phyloP scores from a whole-genome alignment of 2,113 vertebrate species.

The Pomatostomus ruficeps region DNA sequence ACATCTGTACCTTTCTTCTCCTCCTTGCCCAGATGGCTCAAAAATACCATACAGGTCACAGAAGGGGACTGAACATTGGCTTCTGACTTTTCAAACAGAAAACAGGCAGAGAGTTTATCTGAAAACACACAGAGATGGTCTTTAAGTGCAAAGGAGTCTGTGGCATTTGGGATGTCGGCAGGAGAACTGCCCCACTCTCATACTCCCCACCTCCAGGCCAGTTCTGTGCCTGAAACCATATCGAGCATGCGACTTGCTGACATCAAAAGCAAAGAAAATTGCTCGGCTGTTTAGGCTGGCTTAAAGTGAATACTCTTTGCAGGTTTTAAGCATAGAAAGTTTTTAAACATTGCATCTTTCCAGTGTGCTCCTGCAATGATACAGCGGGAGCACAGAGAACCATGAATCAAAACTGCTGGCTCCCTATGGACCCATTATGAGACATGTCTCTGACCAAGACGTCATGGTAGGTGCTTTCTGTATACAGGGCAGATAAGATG shows the following conservation, averaged over 20 bases:
- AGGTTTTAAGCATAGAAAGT: not conserved
- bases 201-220: not conserved
- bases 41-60: not conserved
- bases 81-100: not conserved
- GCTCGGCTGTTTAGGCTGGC: not conserved
- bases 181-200: not conserved
- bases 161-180: not conserved
- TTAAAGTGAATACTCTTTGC: not conserved
- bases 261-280: not conserved
- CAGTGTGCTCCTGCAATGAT: not conserved
- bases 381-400: fast-evolving
- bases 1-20: not conserved
- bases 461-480: not conserved
- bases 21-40: not conserved
- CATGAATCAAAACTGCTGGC: not conserved
- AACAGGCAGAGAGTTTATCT: not conserved
- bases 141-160: not conserved
- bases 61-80: not conserved
- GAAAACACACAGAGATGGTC: not conserved
- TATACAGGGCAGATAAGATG: not conserved
- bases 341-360: not conserved
- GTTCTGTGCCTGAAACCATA: not conserved
- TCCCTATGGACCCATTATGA: not conserved
- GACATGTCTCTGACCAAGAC: not conserved
- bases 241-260: not conserved